phyloP scores from a whole-genome alignment of 2,113 vertebrate genomes.

The Taurulus bubalis region DNA sequence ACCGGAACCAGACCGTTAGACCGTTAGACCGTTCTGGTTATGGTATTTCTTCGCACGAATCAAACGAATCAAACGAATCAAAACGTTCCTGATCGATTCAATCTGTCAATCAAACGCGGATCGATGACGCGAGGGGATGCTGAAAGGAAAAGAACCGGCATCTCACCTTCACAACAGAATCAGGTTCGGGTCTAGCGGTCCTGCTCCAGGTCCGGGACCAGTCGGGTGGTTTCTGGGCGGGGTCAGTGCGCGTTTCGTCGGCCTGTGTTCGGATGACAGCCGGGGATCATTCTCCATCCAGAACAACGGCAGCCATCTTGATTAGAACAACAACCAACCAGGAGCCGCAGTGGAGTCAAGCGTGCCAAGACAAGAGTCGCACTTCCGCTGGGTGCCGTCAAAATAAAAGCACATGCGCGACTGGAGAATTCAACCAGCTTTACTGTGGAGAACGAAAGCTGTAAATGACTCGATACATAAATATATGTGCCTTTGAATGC shows the following conservation, averaged over 20 bases:
- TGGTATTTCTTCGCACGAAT: too few species aligned
- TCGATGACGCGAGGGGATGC: constrained; percentile 46
- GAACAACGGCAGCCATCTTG: constrained; percentile 72
- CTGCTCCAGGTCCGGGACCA: background rate
- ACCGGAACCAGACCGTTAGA: too few species aligned
- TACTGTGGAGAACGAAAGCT: background rate
- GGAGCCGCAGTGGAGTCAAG: constrained; percentile 17
- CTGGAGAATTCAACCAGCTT: accelerated
- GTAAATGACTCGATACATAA: background rate
- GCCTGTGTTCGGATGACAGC: constrained; percentile 14
- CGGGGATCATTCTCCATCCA: constrained; percentile 40
- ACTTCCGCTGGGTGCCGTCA: constrained; percentile 19
- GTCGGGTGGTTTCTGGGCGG: background rate
- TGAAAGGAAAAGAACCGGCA: background rate
- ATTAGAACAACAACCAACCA: constrained; percentile 38
- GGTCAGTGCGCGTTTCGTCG: constrained; percentile 2
- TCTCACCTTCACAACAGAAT: constrained; percentile 38
- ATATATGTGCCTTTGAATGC: background rate
- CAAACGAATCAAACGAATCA: too few species aligned
- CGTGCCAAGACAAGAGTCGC: accelerated
- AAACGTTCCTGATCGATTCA: background rate
- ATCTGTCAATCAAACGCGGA: constrained; percentile 32
- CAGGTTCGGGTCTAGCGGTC: accelerated
- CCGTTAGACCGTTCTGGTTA: too few species aligned
- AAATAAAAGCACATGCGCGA: constrained; percentile 27